These are phyloP conservation scores for Tricholauxania praeusta DNA, from an alignment of 2,888 invertebrate genomes.

Conservation along the genomic window DNA sequence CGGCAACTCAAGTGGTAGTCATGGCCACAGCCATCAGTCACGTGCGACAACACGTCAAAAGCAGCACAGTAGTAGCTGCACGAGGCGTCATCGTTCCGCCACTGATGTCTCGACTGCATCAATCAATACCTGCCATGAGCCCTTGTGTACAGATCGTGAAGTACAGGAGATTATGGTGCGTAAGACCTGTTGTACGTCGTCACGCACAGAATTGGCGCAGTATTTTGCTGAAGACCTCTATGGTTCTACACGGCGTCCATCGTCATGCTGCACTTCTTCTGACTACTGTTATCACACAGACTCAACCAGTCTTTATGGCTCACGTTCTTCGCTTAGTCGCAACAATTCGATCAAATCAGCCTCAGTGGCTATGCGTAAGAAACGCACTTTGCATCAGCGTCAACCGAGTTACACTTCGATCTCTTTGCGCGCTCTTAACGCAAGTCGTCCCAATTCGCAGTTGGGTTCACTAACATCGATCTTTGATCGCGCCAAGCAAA, in stretches of 20 bases:
- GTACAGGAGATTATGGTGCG: constrained; percentile 66
- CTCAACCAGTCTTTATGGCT: constrained; percentile 67
- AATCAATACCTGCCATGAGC: constrained; percentile 63
- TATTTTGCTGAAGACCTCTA: constrained; percentile 67
- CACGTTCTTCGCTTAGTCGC: constrained; percentile 65
- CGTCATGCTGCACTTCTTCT: constrained; percentile 68
- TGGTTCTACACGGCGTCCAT: constrained; percentile 62
- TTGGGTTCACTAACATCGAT: constrained; percentile 65
- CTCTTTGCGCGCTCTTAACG: constrained; percentile 63
- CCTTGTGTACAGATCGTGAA: constrained; percentile 62
- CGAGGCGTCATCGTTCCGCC: constrained; percentile 64
- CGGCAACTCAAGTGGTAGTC: constrained; percentile 52
- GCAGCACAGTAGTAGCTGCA: constrained; percentile 51
- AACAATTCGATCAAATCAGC: constrained; percentile 67
- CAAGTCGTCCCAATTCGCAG: constrained; percentile 61
- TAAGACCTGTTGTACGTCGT: constrained; percentile 60
- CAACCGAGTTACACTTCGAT: constrained; percentile 66
- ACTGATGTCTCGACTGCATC: constrained; percentile 65
- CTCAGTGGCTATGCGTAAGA: constrained; percentile 61
- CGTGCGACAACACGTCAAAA: constrained; percentile 30
- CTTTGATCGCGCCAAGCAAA: constrained; percentile 63
- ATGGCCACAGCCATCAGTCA: constrained; percentile 49
- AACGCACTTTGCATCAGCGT: constrained; percentile 59
- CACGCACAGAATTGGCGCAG: constrained; percentile 66
- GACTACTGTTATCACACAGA: constrained; percentile 68